These are phyloP conservation scores for Cotesia congregata DNA, from an alignment of 2,888 invertebrate genomes.

Conservation along the genomic window DNA sequence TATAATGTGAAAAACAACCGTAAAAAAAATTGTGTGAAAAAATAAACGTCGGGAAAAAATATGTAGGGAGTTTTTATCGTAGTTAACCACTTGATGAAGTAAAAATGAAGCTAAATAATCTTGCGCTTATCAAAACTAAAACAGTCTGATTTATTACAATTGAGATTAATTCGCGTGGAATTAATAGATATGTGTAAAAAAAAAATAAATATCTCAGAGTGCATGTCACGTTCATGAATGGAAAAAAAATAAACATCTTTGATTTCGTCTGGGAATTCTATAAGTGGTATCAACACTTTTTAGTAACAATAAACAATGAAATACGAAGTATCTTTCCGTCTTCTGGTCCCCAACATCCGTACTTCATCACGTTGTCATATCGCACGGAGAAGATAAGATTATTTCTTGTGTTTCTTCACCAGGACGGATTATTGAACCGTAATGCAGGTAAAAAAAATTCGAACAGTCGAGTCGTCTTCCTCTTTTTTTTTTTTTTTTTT, in stretches of 20 bases:
- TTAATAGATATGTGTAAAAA: background rate
- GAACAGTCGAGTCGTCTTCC: slow-evolving; percentile 19
- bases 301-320: background rate
- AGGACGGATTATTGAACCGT: background rate
- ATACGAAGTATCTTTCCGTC: background rate
- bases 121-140: background rate
- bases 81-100: background rate
- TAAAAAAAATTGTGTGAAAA: background rate
- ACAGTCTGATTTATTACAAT: background rate
- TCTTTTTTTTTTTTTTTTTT: slow-evolving; percentile 10
- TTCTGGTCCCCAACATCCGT: background rate
- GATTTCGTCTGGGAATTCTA: background rate
- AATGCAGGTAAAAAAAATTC: slow-evolving; percentile 1
- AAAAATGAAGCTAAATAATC: background rate
- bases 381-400: background rate
- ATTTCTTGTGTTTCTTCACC: background rate
- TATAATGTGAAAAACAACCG: background rate
- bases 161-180: background rate
- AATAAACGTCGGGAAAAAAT: background rate
- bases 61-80: background rate
- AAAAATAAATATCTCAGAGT: background rate
- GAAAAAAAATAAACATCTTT: background rate
- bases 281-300: background rate
- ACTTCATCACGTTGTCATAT: too few relatives aligned
- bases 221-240: background rate